Conservation (phyloP, 2,888 invertebrate species). For the Caenorhabditis angaria region DNA sequence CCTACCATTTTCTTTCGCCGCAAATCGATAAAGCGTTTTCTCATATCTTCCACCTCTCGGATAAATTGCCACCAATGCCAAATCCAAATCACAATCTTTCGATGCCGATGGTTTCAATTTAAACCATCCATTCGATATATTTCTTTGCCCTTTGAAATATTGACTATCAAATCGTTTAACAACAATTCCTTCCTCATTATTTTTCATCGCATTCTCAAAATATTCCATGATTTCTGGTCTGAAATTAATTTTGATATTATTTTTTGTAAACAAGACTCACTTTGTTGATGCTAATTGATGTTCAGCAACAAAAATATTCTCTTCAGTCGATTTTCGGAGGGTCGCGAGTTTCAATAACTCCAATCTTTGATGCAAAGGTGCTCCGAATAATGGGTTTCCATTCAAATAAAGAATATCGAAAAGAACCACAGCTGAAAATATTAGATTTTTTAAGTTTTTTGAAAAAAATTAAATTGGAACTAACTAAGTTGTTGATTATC, state of each 20-base stretch:
- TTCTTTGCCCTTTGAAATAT: slow-evolving; percentile 48
- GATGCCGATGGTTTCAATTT: slow-evolving; percentile 70
- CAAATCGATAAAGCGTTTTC: slow-evolving; percentile 49
- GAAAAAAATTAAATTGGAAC: background rate
- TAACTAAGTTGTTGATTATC: slow-evolving; percentile 48
- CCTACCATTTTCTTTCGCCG: slow-evolving; percentile 49
- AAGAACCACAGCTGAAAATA: slow-evolving; percentile 55
- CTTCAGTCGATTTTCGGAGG: slow-evolving; percentile 43
- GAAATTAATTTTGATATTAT: slow-evolving; percentile 22
- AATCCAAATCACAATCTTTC: slow-evolving; percentile 57
- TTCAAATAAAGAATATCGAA: slow-evolving; percentile 67
- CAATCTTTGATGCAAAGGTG: slow-evolving; percentile 52
- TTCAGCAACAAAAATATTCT: slow-evolving; percentile 49
- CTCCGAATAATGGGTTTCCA: slow-evolving; percentile 53
- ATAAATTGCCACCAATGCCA: slow-evolving; percentile 63
- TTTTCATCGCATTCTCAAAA: slow-evolving; percentile 62
- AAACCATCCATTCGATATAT: slow-evolving; percentile 59
- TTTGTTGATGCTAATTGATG: slow-evolving; percentile 42
- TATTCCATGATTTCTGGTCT: slow-evolving; percentile 61
- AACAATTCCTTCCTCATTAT: slow-evolving; percentile 69
- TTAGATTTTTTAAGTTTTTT: background rate
- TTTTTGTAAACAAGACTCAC: too few species aligned
- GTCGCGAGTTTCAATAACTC: slow-evolving; percentile 44
- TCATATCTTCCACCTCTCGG: slow-evolving; percentile 28
- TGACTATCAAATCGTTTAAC: slow-evolving; percentile 59